Evolutionary conservation across 2,113 vertebrate genomes (phyloP).

Genomic region (Prionailurus bengalensis): DNA sequence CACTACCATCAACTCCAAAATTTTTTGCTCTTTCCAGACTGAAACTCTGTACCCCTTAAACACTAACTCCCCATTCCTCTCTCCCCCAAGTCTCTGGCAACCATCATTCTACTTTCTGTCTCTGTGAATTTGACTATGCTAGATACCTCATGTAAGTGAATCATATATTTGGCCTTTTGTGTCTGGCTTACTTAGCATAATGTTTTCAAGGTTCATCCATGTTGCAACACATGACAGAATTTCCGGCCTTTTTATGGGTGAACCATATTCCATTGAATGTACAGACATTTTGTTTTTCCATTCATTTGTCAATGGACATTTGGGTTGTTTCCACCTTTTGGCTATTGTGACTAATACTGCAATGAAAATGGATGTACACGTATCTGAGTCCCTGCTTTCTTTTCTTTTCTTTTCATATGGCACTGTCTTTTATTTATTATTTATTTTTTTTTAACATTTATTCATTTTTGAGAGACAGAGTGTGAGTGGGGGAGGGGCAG

Average conservation of each 20-base stretch:
- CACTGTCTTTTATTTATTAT: not conserved
- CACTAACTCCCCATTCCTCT: not conserved
- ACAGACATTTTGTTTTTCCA: not conserved
- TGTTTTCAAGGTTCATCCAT: not conserved
- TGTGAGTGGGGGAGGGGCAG: too few relatives aligned
- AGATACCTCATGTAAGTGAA: not conserved
- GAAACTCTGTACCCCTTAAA: not conserved
- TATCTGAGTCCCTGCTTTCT: not conserved
- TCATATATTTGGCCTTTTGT: not conserved
- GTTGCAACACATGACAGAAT: not conserved
- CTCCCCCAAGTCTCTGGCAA: not conserved
- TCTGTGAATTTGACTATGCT: not conserved
- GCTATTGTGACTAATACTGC: not conserved
- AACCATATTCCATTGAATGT: not conserved
- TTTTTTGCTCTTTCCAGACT: not conserved
- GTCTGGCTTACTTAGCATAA: not conserved
- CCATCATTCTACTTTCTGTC: not conserved
- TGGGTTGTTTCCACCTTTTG: not conserved
- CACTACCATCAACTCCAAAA: not conserved
- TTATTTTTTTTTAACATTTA: too few relatives aligned
- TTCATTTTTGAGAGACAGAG: too few relatives aligned
- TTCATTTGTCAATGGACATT: not conserved
- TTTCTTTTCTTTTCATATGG: not conserved
- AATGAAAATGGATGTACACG: not conserved
- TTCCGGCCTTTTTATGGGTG: not conserved